Percentiles rank a stretch among this genome's conserved stretches.
Evolutionary conservation across 2,888 invertebrate genomes (phyloP).

Genomic region (Scaeva pyrastri): DNA sequence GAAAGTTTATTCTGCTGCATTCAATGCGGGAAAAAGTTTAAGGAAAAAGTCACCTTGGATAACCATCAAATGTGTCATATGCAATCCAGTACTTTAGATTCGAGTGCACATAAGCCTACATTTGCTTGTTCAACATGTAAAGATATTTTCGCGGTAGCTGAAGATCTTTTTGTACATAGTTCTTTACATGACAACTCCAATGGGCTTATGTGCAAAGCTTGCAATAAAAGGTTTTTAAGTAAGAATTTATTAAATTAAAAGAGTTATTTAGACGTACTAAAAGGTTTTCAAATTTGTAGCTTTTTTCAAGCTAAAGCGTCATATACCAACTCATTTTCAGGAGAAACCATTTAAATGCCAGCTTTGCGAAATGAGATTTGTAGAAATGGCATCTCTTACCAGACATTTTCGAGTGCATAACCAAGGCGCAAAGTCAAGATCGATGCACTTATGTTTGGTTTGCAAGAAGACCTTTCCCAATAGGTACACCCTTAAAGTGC

Average conservation of each 20-base stretch:
- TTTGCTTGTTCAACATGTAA: conserved; percentile 25
- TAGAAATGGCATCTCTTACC: conserved; percentile 47
- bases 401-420: conserved; percentile 40
- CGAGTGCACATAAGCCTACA: too few relatives aligned
- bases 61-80: conserved; percentile 36
- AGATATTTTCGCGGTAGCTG: neutral
- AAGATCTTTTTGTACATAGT: conserved; percentile 40
- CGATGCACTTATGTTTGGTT: conserved; percentile 1
- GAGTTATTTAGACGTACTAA: too few relatives aligned
- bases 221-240: conserved; percentile 41
- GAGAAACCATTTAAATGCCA: conserved; percentile 46
- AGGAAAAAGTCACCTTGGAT: neutral
- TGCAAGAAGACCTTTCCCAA: conserved; percentile 33
- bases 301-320: conserved; percentile 35
- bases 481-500: conserved; percentile 40
- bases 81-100: neutral
- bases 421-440: neutral
- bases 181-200: conserved; percentile 25
- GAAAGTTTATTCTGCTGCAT: neutral
- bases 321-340: conserved; percentile 41
- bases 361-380: conserved; percentile 26
- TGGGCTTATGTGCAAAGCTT: conserved; percentile 35
- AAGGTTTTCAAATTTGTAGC: conserved; percentile 4
- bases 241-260: neutral
- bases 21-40: conserved; percentile 26